A percentile compares a stretch with the other conserved stretches of the same genome.
Conservation (phyloP, 2,888 invertebrate species). For the Amphipyra tragopoginis region DNA sequence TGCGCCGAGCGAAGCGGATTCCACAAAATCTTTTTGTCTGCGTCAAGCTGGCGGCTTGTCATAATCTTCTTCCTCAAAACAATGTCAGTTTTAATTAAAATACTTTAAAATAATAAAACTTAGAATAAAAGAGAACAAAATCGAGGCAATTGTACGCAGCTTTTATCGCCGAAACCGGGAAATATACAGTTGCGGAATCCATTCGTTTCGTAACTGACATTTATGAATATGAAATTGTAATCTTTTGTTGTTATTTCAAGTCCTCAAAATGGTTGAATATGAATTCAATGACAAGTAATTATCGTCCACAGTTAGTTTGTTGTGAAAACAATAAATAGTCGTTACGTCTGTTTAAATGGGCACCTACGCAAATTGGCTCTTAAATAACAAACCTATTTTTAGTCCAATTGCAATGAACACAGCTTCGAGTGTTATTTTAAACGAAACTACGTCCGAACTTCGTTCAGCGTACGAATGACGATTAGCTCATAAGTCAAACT, state of each 20-base stretch:
- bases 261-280: constrained; percentile 37
- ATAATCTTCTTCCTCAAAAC: constrained; percentile 79
- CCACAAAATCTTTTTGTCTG: constrained; percentile 76
- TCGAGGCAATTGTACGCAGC: constrained; percentile 65
- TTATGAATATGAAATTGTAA: constrained; percentile 71
- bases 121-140: constrained; percentile 68
- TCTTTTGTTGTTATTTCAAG: constrained; percentile 56
- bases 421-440: constrained; percentile 29
- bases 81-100: constrained; percentile 82
- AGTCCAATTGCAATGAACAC: constrained; percentile 30
- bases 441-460: constrained; percentile 13
- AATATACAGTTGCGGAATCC: constrained; percentile 65
- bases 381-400: constrained; percentile 40
- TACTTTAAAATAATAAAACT: constrained; percentile 77
- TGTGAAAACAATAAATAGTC: constrained; percentile 35
- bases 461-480: constrained; percentile 33
- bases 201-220: constrained; percentile 68
- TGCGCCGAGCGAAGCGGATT: constrained; percentile 68
- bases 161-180: constrained; percentile 64
- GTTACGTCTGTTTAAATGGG: constrained; percentile 25
- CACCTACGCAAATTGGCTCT: constrained; percentile 41
- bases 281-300: constrained; percentile 50
- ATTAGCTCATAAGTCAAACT: constrained; percentile 52
- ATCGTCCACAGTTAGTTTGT: constrained; percentile 34
- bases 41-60: constrained; percentile 75